Evolutionary conservation across 2,113 vertebrate species (phyloP), one percentile per base, ranked within the genome.

Genomic region (Lycaon pictus): DNA sequence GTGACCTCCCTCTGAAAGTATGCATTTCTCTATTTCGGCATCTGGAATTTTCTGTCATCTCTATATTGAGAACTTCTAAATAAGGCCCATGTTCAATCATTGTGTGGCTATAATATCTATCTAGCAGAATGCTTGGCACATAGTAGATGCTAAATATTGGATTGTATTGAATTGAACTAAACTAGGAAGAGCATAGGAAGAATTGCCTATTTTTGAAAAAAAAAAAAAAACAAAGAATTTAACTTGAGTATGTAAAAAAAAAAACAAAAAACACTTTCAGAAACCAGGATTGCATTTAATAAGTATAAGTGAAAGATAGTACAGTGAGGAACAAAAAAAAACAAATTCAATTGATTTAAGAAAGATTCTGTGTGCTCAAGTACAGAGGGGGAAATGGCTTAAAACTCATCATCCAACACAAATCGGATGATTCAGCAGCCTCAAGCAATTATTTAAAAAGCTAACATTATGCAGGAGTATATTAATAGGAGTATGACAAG

Each of bases 391-490:
- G 19, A 32, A 74, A 77, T 84, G 43, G 20, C 32, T 96, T 62
- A 71, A 67, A 93, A 56, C 23, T 80, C 89, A 65, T 94, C 51
- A 48, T 25, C 23, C 2, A 84, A 81, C 53, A 67, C 29, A 92
- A 93, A 85, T 56, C 2, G 8, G 62, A 97, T 97, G 96, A 96
- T 81, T 98, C 93, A 96, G 95, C 87, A 95, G 55, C 76, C 83
- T 77, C 94, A 95, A 94, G 48, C 71, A 81, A 95, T 97, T 95
- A 95, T 90, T 93, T 97, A 72, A 90, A 97, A 97, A 96, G 93
- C 84, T 90, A 96, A 81, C 69, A 76, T 96, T 96, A 72, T 92
- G 55, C 35, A 92, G 60, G 53, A 84, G 81, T 94, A 65, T 93
- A 97, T 96, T 96, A 97, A 96, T 95, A 96, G 74, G 17, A 92